phyloP scores from a whole-genome alignment of 92 coral and sea anemone species.

The Palythoa caribaeorum region DNA sequence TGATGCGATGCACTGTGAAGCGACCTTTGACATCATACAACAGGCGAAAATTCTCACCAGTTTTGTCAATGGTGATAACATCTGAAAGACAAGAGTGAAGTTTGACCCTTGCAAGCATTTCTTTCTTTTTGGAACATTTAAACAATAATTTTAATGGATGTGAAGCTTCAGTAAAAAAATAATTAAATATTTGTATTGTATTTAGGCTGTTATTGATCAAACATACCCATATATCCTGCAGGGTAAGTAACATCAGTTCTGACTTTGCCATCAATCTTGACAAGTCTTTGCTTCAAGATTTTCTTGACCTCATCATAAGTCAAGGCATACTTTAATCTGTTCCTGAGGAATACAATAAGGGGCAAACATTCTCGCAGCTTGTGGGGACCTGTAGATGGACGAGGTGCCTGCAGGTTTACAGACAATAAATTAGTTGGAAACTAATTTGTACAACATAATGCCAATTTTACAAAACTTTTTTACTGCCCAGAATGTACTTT shows the following conservation, averaged over 20 bases:
- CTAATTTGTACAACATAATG: neutral
- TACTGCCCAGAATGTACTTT: too few species aligned
- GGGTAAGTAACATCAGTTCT: conserved; percentile 96
- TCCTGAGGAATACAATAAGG: conserved; percentile 89
- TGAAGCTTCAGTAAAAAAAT: neutral
- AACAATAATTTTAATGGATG: neutral
- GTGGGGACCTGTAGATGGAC: conserved; percentile 99
- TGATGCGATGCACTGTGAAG: conserved; percentile 94
- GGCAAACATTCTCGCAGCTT: conserved; percentile 97
- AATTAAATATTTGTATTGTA: neutral
- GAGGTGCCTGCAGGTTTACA: conserved; percentile 85
- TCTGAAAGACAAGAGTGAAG: conserved; percentile 57
- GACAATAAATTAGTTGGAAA: neutral
- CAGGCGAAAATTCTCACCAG: conserved; percentile 98
- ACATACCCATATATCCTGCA: conserved; percentile 97
- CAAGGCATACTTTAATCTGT: conserved; percentile 97
- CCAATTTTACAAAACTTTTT: too few species aligned
- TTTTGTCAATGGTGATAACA: conserved; percentile 93
- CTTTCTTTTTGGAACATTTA: neutral
- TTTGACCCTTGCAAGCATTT: neutral
- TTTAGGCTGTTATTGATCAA: neutral
- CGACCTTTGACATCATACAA: conserved; percentile 98
- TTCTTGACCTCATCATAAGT: conserved; percentile 95
- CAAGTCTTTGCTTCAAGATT: conserved; percentile 92
- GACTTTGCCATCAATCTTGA: conserved; percentile 98